A percentile compares a stretch with the other conserved stretches of the same genome.
Conservation (phyloP, 1,140 invertebrate species). For the Drosophila chauvacae region DNA sequence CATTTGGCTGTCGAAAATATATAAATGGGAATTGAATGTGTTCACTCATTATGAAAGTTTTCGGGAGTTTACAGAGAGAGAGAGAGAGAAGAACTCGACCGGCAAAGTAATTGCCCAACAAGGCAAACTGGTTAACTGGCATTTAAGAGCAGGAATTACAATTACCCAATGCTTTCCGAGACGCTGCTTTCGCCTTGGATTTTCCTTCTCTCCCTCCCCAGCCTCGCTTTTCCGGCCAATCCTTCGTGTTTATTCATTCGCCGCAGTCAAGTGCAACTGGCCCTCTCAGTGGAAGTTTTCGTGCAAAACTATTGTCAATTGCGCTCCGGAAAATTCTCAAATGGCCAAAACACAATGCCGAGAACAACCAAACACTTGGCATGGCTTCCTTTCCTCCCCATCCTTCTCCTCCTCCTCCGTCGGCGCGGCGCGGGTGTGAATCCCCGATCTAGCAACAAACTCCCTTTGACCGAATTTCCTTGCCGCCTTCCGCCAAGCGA, state of each 20-base stretch:
- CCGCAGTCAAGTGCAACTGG: conserved; percentile 49
- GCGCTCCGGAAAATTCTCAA: conserved; percentile 39
- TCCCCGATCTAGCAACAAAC: conserved; percentile 48
- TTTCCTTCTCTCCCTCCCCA: conserved; percentile 1
- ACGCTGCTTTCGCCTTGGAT: conserved; percentile 26
- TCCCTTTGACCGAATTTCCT: conserved; percentile 70
- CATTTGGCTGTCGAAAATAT: conserved; percentile 37
- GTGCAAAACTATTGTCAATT: conserved; percentile 67
- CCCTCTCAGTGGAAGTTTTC: conserved; percentile 32
- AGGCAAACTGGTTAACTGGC: conserved; percentile 38
- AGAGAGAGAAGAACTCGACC: neutral
- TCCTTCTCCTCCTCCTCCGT: neutral
- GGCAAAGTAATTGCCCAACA: conserved; percentile 37
- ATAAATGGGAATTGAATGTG: conserved; percentile 61
- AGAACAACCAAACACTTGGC: conserved; percentile 51
- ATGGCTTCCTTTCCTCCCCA: conserved; percentile 19
- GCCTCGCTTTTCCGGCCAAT: conserved; percentile 25
- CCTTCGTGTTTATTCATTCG: conserved; percentile 46
- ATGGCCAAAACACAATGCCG: conserved; percentile 53
- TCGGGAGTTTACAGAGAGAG: neutral
- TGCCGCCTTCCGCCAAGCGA: conserved; percentile 43
- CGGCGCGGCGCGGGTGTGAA: conserved; percentile 1
- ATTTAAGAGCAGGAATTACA: conserved; percentile 51
- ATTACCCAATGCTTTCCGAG: conserved; percentile 53
- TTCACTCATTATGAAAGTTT: conserved; percentile 62